Evolutionary conservation across 2,797 vertebrate species (phyloP).

Genomic region (Chelidonichthys spinosus): DNA sequence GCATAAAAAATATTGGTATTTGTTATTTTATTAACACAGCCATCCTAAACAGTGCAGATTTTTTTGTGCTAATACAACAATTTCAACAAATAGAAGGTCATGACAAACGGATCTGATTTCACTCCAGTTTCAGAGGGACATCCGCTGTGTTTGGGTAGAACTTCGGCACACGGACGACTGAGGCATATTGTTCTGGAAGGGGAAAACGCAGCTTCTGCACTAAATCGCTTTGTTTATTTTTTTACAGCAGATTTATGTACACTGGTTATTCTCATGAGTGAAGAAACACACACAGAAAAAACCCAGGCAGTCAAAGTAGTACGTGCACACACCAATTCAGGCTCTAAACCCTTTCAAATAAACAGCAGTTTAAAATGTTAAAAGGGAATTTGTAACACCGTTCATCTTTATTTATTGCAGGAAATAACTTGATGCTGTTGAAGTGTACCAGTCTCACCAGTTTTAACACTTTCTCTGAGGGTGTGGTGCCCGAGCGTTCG

Average conservation of each 20-base stretch:
- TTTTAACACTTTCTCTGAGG: slow-evolving; percentile 50
- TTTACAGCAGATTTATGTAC: slow-evolving; percentile 72
- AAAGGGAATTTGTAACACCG: slow-evolving; percentile 5
- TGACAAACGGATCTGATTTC: slow-evolving; percentile 71
- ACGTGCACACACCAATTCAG: not conserved
- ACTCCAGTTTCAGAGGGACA: slow-evolving; percentile 58
- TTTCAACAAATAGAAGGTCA: slow-evolving; percentile 54
- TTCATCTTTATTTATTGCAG: slow-evolving; percentile 25
- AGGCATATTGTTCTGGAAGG: slow-evolving; percentile 64
- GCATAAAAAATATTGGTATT: no score
- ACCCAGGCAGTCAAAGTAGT: not conserved
- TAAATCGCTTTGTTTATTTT: slow-evolving; percentile 69
- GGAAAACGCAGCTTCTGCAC: slow-evolving; percentile 59
- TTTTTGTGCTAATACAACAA: slow-evolving; percentile 62
- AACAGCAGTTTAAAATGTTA: slow-evolving; percentile 26
- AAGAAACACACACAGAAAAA: slow-evolving; percentile 34
- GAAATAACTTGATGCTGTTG: slow-evolving; percentile 33
- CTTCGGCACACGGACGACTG: slow-evolving; percentile 55
- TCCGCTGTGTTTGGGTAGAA: slow-evolving; percentile 60
- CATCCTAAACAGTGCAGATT: slow-evolving; percentile 45
- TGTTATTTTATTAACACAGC: slow-evolving; percentile 45
- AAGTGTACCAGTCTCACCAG: slow-evolving; percentile 29
- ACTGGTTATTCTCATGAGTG: slow-evolving; percentile 63
- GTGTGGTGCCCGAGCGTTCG: slow-evolving; percentile 36
- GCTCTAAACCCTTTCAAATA: slow-evolving; percentile 31